A percentile compares a stretch with the other conserved stretches of the same genome.
These are phyloP conservation scores for Cepaea nemoralis DNA, from an alignment of 1,140 invertebrate genomes.

Conservation along the genomic window DNA sequence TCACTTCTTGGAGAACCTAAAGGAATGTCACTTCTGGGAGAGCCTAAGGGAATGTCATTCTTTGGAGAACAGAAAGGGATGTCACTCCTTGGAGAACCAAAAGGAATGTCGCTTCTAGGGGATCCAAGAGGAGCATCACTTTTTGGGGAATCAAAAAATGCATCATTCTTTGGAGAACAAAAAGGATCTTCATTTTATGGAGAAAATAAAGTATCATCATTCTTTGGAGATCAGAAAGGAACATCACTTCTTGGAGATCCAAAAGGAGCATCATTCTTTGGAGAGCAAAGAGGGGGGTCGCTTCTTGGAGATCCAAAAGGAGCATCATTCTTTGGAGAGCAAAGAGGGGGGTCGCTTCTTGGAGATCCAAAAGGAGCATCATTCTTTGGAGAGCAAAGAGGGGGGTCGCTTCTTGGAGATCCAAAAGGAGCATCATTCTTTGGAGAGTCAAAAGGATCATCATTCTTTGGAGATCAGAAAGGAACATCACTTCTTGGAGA, in stretches of 20 bases:
- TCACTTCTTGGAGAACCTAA: neutral
- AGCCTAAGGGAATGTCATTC: constrained; percentile 21
- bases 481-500: neutral
- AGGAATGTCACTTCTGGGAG: neutral
- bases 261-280: neutral
- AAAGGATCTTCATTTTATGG: neutral
- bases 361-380: neutral
- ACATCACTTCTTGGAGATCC: constrained; percentile 28
- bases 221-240: constrained; percentile 1
- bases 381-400: too few relatives aligned
- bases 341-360: constrained; percentile 15
- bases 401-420: neutral
- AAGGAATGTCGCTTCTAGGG: neutral
- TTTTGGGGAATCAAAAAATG: constrained; percentile 24
- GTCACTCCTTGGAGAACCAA: neutral
- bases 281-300: neutral
- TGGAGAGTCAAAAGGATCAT: constrained; percentile 15
- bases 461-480: constrained; percentile 21
- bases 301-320: neutral
- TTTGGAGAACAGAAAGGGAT: constrained; percentile 6
- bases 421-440: neutral
- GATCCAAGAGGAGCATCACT: constrained; percentile 22
- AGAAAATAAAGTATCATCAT: neutral
- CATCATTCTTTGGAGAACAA: too few relatives aligned
- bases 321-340: neutral